Evolutionary conservation across 2,888 invertebrate genomes (phyloP).

Genomic region (Dorcus parallelipipedus): DNA sequence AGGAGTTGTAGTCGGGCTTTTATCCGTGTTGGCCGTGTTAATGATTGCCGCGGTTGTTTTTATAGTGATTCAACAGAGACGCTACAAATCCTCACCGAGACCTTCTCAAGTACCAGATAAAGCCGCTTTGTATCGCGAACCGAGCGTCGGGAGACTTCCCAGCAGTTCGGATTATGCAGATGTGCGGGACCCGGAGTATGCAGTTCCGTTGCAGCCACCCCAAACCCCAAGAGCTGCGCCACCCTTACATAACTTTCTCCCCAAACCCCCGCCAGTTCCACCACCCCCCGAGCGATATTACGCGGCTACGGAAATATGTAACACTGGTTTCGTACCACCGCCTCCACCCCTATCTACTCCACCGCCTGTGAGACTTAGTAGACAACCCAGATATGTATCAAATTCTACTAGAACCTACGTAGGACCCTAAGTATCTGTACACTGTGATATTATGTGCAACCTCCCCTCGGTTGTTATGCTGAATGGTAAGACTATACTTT

Average conservation of each 20-base stretch:
- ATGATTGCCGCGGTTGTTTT: conserved; percentile 43
- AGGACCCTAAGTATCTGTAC: conserved; percentile 39
- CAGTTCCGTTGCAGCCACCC: conserved; percentile 57
- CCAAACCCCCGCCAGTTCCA: conserved; percentile 62
- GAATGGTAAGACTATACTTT: conserved; percentile 12
- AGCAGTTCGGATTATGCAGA: conserved; percentile 45
- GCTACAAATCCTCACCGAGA: conserved; percentile 40
- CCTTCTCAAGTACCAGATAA: conserved; percentile 45
- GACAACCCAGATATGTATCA: conserved; percentile 46
- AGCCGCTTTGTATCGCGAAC: conserved; percentile 45
- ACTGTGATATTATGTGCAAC: conserved; percentile 38
- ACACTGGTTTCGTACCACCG: conserved; percentile 46
- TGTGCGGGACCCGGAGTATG: conserved; percentile 61
- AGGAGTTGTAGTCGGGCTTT: conserved; percentile 45
- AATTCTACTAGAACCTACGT: conserved; percentile 41
- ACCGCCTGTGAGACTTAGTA: conserved; percentile 48
- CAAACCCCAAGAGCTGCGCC: conserved; percentile 53
- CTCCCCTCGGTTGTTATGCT: conserved; percentile 17
- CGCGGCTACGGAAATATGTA: conserved; percentile 66
- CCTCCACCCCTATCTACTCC: conserved; percentile 46
- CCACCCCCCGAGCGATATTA: conserved; percentile 70
- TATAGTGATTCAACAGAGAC: conserved; percentile 43
- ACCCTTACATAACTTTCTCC: conserved; percentile 56
- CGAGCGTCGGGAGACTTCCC: conserved; percentile 38
- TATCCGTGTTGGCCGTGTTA: conserved; percentile 43